Conservation (phyloP, 2,888 invertebrate genomes). For the Uropetala carovei region DNA sequence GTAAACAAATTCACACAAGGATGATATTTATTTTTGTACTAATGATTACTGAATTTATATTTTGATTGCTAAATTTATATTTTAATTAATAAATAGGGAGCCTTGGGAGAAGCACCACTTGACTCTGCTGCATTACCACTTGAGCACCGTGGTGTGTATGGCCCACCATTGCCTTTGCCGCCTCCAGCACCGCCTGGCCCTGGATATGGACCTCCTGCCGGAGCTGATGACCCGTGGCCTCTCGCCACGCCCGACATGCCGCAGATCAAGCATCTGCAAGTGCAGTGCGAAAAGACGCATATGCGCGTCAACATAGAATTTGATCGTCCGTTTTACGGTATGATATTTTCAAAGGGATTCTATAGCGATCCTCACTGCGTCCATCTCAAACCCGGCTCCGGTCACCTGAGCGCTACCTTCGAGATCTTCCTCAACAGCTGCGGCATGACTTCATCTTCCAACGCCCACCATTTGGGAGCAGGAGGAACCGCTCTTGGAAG, state of each 20-base stretch:
- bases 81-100: slow-evolving; percentile 2
- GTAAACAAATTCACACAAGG: too few relatives aligned
- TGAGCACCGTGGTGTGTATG: slow-evolving; percentile 81
- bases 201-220: slow-evolving; percentile 72
- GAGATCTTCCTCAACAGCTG: slow-evolving; percentile 96
- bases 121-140: slow-evolving; percentile 84
- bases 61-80: too few relatives aligned
- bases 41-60: too few relatives aligned
- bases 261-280: slow-evolving; percentile 94
- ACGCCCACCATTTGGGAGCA: slow-evolving; percentile 85
- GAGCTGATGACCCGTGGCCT: slow-evolving; percentile 91
- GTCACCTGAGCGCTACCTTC: slow-evolving; percentile 93
- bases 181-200: slow-evolving; percentile 77
- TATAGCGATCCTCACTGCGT: slow-evolving; percentile 95
- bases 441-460: slow-evolving; percentile 95
- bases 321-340: slow-evolving; percentile 95
- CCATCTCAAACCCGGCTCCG: slow-evolving; percentile 93
- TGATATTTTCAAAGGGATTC: slow-evolving; percentile 97
- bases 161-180: slow-evolving; percentile 74
- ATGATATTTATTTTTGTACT: too few relatives aligned
- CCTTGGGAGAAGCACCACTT: slow-evolving; percentile 63
- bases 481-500: slow-evolving; percentile 71
- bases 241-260: slow-evolving; percentile 92
- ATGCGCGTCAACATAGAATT: slow-evolving; percentile 97
- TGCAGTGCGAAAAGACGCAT: slow-evolving; percentile 96